Conservation (phyloP, 2,113 vertebrate species). For the Dissostichus mawsoni region DNA sequence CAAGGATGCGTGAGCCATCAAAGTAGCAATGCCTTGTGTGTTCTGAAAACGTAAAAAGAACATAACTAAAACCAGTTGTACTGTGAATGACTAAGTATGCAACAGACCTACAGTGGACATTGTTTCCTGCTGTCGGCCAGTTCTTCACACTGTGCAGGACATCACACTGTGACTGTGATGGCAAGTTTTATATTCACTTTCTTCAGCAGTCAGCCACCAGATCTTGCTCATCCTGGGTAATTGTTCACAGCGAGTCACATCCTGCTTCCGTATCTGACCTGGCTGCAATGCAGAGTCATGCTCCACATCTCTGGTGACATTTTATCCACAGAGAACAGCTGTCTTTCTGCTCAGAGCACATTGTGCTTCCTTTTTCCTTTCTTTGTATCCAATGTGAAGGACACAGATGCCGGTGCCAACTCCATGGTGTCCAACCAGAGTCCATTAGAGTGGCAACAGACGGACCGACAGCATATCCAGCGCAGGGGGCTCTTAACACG, state of each 20-base stretch:
- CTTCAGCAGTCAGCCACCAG: background rate
- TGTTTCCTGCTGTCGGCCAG: background rate
- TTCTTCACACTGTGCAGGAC: constrained; percentile 17
- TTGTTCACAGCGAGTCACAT: background rate
- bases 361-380: background rate
- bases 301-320: background rate
- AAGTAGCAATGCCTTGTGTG: constrained; percentile 18
- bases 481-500: constrained; percentile 15
- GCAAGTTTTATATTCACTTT: background rate
- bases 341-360: constrained; percentile 17
- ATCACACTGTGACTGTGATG: background rate
- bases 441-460: background rate
- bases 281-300: constrained; percentile 6
- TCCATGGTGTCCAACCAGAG: background rate
- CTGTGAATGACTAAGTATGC: constrained; percentile 4
- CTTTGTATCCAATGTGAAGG: background rate
- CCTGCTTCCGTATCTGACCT: background rate
- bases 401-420: background rate
- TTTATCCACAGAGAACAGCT: constrained; percentile 19
- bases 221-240: background rate
- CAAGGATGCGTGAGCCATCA: constrained; percentile 12
- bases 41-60: constrained; percentile 24
- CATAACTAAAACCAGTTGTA: background rate
- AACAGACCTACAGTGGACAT: background rate
- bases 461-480: constrained; percentile 8